Base-by-base conservation (phyloP, 2,797 vertebrate genomes). In the Clarias fuscus region DNA sequence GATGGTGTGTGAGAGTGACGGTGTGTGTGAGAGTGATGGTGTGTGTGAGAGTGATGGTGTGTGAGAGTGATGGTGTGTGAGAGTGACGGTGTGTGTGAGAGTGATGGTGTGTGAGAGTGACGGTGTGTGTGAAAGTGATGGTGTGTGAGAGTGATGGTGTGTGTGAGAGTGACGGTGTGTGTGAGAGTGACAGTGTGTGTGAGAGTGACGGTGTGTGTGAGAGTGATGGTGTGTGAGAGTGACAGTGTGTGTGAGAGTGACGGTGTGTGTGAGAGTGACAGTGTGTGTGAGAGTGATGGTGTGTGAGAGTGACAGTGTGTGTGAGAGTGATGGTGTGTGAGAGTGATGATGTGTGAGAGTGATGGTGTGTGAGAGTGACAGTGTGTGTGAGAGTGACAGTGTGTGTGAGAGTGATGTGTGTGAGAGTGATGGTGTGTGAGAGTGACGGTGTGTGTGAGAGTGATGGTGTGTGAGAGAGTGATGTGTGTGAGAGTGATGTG, bases 401-500 rank as follows among this genome's bases (percentile, higher is more conserved):
- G 17, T 18, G 64, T 7, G 5, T n/a, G 64, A 22, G 5, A 11
- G 56, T 58, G 56, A 10, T 58, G 56, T 58, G 15, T 8, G 33
- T 33, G 33, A 40, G 6, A 40, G 22, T 48, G 40, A 73, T 59
- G 3, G 75, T 59, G 3, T n/a, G 71, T 24, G 48, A 30, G 30
- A 30, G 20, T 79, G 78, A 40, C 40, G 0, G 43, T 48, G 43
- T 48, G 43, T 48, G 43, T 11, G 40, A 40, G 43, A 10, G 43
- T 48, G 40, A 40, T 5, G 40, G 43, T 48, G 43, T 48, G 43
- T 48, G 43, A 2, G 43, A 53, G n/a, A n/a, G 61, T 17, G 78
- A 43, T 37, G 75, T 58, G 48, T 77, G 75, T 77, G 77, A 62
- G 58, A 40, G 78, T 79, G 58, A 33, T 2, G 33, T 79, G 30